Evolutionary conservation across 92 coral and sea anemone genomes (phyloP), one percentile per base, ranked within the genome.

Genomic region (Actinostola sp.): DNA sequence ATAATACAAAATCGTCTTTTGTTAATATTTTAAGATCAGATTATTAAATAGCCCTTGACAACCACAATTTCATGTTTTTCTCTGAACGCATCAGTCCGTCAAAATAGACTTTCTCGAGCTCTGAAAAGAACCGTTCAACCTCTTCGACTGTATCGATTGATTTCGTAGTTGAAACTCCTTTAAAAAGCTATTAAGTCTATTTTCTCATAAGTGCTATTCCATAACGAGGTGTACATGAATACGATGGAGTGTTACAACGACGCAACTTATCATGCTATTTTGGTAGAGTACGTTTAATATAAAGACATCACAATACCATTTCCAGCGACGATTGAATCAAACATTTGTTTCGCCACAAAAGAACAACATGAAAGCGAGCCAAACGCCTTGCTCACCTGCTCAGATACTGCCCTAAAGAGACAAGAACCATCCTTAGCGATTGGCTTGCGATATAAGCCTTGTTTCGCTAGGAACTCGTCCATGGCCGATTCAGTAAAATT

Each of bases 391-490:
- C 88, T 67, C 82, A 94, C 98, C 90, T 94, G 98, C 74, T 94
- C 98, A 48, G 98, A 89, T n/a, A 94, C 98, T 48, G 98, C 98
- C 81, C 98, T 88, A 69, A 94, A 94, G 63, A 94, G 86, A 67
- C 98, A 94, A 38, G 98, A 94, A 48, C 98, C 98, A 81, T 94
- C 98, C 77, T 91, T 94, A 57, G 97, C 98, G 62, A 92, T 92
- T 19, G 95, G 94, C 67, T 94, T 94, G 64, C 98, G 85, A 85
- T 88, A 91, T 75, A 94, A 78, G 27, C 89, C 86, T 24, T 68
- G 77, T 50, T 79, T 73, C 17, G 76, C 77, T 65, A 94, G 72
- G 73, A 76, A 94, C 13, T 84, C 92, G 68, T 94, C 98, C 98
- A 94, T 94, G 3, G 94, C 98, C 52, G 97, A 78, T 66, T 94